Base-by-base conservation (phyloP, 2,888 invertebrate genomes). In the Nephrotoma appendiculata region DNA sequence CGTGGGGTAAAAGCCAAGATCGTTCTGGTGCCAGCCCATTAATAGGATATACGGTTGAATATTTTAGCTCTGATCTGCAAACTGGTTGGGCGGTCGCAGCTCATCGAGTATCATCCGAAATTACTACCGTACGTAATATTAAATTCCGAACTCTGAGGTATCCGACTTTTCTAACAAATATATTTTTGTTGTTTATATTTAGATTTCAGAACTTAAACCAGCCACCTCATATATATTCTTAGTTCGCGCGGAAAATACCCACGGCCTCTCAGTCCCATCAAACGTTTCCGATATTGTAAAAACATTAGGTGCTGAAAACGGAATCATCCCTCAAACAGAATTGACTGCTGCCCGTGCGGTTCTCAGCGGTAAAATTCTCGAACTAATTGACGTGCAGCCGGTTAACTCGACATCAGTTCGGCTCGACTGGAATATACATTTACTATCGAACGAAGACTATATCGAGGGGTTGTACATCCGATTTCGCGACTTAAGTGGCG, bases 171-270 rank as follows among this genome's bases (percentile, higher is more conserved):
- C 57, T 87, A 86, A 87, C 43, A 48, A 43, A n/a, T 86, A 44
- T 87, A 19, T 86, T 83, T 84, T 87, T 85, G 86, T 71, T 86
- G 41, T 85, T 86, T 86, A 86, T 87, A 88, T 88, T 86, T 89
- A 94, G 94, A 93, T 94, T 83, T 92, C 91, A 41, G 94, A 95
- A 89, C 92, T 97, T 88, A 95, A 95, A 89, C 95, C 96, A 0
- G 96, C 96, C 89, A 96, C 96, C 84, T 94, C 95, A 45, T 98
- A 98, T 92, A 94, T 96, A 88, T 98, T 98, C 91, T 92, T 97
- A 87, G 95, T 98, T 52, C 94, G 96, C 86, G 97, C 97, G 0
- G 96, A 96, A 92, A 98, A 97, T 91, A 94, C 95, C 11, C 95
- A 97, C 90, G 98, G 98, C 11, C 92, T 97, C 84, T 96, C 97